Conservation (phyloP, 1,140 invertebrate genomes). For the Nixonia krombeini region DNA sequence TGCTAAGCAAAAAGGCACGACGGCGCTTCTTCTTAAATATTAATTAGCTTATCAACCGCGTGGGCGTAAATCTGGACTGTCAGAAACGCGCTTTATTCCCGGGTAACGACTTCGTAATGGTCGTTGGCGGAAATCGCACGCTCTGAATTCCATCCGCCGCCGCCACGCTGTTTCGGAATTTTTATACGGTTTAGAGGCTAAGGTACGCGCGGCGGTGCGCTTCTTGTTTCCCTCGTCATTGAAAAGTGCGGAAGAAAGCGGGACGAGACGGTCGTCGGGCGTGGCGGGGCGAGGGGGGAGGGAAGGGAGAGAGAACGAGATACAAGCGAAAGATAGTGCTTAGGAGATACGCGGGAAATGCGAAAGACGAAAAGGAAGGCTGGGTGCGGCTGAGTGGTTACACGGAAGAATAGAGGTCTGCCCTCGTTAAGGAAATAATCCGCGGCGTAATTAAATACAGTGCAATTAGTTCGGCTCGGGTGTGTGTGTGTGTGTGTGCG, state of each 20-base stretch:
- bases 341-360: conserved; percentile 24
- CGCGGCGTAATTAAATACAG: conserved; percentile 56
- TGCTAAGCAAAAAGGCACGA: too few species aligned
- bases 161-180: neutral
- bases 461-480: conserved; percentile 54
- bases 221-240: neutral
- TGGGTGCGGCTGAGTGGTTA: conserved; percentile 18
- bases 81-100: too few species aligned
- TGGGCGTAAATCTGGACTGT: too few species aligned
- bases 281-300: too few species aligned
- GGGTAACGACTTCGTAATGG: too few species aligned
- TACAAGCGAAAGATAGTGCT: conserved; percentile 9
- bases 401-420: conserved; percentile 46
- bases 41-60: too few species aligned
- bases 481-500: conserved; percentile 5
- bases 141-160: too few species aligned
- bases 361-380: conserved; percentile 37
- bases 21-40: too few species aligned
- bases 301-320: neutral
- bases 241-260: neutral
- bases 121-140: too few species aligned
- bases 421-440: conserved; percentile 57
- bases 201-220: neutral
- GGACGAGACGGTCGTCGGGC: too few species aligned
- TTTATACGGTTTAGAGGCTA: neutral